Evolutionary conservation across 2,113 vertebrate genomes (phyloP).

Genomic region (Lycaon pictus): DNA sequence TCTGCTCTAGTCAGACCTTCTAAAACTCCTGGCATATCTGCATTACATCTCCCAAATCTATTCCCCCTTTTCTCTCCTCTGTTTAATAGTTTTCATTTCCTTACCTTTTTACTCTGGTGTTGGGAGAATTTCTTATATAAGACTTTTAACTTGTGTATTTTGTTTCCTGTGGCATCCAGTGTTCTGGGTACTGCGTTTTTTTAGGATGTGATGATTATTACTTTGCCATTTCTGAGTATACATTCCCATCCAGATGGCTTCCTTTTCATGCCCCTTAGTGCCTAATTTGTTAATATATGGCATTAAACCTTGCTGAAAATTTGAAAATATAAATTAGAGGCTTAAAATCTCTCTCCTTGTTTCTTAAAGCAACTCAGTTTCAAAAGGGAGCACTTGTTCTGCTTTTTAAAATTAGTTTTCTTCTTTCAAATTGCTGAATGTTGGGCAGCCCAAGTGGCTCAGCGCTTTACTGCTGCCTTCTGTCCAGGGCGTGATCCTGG

Average conservation of each 20-base stretch:
- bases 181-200: background rate
- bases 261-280: background rate
- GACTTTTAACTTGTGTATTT: background rate
- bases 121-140: background rate
- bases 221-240: background rate
- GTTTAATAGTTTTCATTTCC: background rate
- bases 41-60: background rate
- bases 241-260: background rate
- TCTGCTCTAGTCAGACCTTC: background rate
- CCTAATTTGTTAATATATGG: background rate
- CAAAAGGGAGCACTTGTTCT: background rate
- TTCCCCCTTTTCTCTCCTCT: background rate
- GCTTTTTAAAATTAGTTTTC: conserved; percentile 5
- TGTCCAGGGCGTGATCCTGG: too few relatives aligned
- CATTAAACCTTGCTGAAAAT: background rate
- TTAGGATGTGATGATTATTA: background rate
- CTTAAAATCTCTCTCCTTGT: background rate
- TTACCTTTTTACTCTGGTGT: conserved; percentile 9
- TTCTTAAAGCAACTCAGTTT: background rate
- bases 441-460: background rate
- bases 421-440: background rate
- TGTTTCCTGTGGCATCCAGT: background rate
- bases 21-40: background rate
- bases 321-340: background rate
- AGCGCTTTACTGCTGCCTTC: too few relatives aligned